Percentiles rank a stretch among this genome's conserved stretches.
Evolutionary conservation across 2,113 vertebrate genomes (phyloP).

Genomic region (Percina caprodes): DNA sequence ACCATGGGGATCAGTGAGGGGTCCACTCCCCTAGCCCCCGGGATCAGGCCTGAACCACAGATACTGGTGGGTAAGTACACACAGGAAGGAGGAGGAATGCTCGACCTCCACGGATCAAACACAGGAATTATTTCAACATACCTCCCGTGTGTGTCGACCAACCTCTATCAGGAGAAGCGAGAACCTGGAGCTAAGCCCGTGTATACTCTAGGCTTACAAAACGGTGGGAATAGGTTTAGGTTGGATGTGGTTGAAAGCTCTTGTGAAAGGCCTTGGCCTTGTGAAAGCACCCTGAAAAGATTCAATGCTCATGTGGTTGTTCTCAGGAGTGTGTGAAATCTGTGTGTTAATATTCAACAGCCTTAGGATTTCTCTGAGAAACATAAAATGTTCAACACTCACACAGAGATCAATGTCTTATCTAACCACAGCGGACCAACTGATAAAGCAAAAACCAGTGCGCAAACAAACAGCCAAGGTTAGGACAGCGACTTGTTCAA

Average conservation of each 20-base stretch:
- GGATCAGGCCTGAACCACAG: constrained; percentile 30
- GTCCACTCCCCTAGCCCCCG: constrained; percentile 29
- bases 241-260: constrained; percentile 63
- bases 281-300: constrained; percentile 38
- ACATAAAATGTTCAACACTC: constrained; percentile 30
- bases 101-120: constrained; percentile 66
- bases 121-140: constrained; percentile 48
- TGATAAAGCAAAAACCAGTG: not conserved
- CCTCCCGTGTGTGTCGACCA: constrained; percentile 35
- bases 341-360: constrained; percentile 45
- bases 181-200: constrained; percentile 61
- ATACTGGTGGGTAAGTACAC: constrained; percentile 45
- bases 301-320: constrained; percentile 39
- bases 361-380: constrained; percentile 23
- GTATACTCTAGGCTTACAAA: constrained; percentile 45
- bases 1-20: constrained; percentile 53
- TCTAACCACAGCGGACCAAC: not conserved
- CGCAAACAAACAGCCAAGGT: constrained; percentile 3
- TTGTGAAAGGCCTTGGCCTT: constrained; percentile 41
- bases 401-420: constrained; percentile 1
- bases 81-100: constrained; percentile 32
- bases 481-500: not conserved
- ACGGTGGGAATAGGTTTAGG: constrained; percentile 58
- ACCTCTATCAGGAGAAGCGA: constrained; percentile 31
- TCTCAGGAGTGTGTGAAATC: constrained; percentile 46